Evolutionary conservation across 2,113 vertebrate species (phyloP).

Genomic region (Xiphias gladius): DNA sequence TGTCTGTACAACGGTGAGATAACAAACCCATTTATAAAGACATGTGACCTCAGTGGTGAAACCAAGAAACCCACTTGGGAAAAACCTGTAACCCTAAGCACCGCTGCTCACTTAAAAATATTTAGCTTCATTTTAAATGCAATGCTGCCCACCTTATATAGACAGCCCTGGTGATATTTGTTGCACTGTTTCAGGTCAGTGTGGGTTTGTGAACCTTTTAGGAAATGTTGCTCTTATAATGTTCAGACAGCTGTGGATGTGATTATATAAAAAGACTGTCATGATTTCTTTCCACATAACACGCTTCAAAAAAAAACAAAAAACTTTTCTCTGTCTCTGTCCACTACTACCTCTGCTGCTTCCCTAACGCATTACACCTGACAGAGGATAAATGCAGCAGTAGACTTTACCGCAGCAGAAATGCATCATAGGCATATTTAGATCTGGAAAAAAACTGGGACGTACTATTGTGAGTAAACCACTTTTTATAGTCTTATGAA

Average conservation of each 20-base stretch:
- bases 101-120: conserved; percentile 22
- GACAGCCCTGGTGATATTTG: conserved; percentile 13
- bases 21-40: conserved; percentile 58
- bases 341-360: conserved; percentile 13
- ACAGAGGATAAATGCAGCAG: conserved; percentile 10
- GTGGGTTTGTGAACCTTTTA: conserved; percentile 27
- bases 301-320: not conserved
- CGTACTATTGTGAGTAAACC: conserved; percentile 71
- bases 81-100: conserved; percentile 29
- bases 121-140: conserved; percentile 39
- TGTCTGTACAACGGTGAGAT: conserved; percentile 53
- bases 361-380: conserved; percentile 18
- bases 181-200: not conserved
- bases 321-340: not conserved
- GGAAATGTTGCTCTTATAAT: conserved; percentile 27
- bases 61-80: conserved; percentile 41
- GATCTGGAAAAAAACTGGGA: conserved; percentile 65
- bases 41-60: conserved; percentile 46
- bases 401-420: conserved; percentile 22
- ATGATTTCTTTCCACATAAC: conserved; percentile 25
- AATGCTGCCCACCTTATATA: conserved; percentile 22
- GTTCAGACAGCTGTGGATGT: conserved; percentile 42
- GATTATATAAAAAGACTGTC: conserved; percentile 30
- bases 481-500: conserved; percentile 73
- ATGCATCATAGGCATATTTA: conserved; percentile 57